phyloP scores from a whole-genome alignment of 2,888 invertebrate genomes.

The Mycalesis mineus region DNA sequence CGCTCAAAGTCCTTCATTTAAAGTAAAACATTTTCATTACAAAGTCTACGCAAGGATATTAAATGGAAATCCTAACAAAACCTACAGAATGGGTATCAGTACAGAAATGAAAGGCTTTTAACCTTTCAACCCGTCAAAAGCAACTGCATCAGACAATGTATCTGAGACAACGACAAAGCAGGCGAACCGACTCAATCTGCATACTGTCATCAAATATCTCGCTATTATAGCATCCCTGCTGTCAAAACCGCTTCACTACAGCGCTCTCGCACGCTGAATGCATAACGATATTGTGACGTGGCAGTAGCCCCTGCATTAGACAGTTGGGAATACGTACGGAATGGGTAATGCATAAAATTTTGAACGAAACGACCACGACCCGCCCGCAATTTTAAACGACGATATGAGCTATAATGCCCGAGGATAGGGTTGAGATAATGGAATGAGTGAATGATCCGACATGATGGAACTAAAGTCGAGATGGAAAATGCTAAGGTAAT shows the following conservation, averaged over 20 bases:
- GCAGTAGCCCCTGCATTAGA: constrained; percentile 31
- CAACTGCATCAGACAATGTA: constrained; percentile 12
- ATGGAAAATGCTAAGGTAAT: constrained; percentile 21
- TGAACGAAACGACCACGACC: constrained; percentile 32
- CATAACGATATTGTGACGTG: constrained; percentile 34
- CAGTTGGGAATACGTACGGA: constrained; percentile 29
- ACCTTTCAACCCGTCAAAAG: constrained; percentile 23
- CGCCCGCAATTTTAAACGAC: constrained; percentile 32
- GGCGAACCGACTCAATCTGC: constrained; percentile 25
- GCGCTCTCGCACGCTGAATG: constrained; percentile 27
- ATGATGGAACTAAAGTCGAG: constrained; percentile 20
- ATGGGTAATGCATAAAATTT: constrained; percentile 44
- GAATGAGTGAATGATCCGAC: constrained; percentile 26
- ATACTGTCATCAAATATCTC: constrained; percentile 33
- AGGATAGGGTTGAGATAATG: constrained; percentile 29
- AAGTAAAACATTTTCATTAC: constrained; percentile 38
- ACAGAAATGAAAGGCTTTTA: not conserved
- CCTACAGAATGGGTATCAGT: not conserved
- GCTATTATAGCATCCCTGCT: constrained; percentile 33
- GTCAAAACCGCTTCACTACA: constrained; percentile 38
- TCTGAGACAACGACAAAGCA: constrained; percentile 21
- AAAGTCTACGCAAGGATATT: constrained; percentile 35
- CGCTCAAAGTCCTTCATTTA: not conserved
- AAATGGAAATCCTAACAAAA: not conserved
- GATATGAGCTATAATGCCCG: constrained; percentile 31